Conservation (phyloP, 1,140 invertebrate genomes). For the Brachionus koreanus region DNA sequence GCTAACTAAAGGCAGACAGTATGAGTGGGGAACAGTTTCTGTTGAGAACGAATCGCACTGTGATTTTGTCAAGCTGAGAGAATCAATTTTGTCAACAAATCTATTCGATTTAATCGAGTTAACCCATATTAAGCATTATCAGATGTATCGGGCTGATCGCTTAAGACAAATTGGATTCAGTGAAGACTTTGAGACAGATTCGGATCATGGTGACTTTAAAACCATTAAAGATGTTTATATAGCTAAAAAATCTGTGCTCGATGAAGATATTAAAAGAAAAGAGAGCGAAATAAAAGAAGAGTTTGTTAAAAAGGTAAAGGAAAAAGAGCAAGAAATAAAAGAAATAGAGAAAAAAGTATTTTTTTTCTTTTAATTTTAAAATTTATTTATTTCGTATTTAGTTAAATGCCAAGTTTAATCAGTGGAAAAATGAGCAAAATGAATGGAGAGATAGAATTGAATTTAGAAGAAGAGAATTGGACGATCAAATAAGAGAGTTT, state of each 20-base stretch:
- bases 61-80: slow-evolving; percentile 95
- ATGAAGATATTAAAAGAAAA: slow-evolving; percentile 83
- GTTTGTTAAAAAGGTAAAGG: slow-evolving; percentile 91
- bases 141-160: slow-evolving; percentile 77
- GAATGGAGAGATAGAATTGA: slow-evolving; percentile 40
- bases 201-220: slow-evolving; percentile 70
- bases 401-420: slow-evolving; percentile 9
- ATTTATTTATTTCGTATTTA: not conserved
- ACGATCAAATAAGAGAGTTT: slow-evolving; percentile 41
- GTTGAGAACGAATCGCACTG: slow-evolving; percentile 98
- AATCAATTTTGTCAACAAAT: slow-evolving; percentile 96
- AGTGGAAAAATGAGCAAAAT: slow-evolving; percentile 26
- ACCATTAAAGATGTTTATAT: slow-evolving; percentile 77
- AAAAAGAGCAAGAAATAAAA: slow-evolving; percentile 92
- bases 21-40: slow-evolving; percentile 97
- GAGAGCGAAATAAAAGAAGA: slow-evolving; percentile 96
- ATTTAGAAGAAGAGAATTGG: slow-evolving; percentile 1
- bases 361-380: not conserved
- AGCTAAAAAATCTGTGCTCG: slow-evolving; percentile 73
- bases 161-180: slow-evolving; percentile 67
- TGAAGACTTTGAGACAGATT: not conserved
- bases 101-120: slow-evolving; percentile 98
- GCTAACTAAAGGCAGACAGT: slow-evolving; percentile 89
- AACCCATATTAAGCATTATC: slow-evolving; percentile 91
- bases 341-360: slow-evolving; percentile 82